Evolutionary conservation across 2,888 invertebrate genomes (phyloP).

Genomic region (Lithosia quadra): DNA sequence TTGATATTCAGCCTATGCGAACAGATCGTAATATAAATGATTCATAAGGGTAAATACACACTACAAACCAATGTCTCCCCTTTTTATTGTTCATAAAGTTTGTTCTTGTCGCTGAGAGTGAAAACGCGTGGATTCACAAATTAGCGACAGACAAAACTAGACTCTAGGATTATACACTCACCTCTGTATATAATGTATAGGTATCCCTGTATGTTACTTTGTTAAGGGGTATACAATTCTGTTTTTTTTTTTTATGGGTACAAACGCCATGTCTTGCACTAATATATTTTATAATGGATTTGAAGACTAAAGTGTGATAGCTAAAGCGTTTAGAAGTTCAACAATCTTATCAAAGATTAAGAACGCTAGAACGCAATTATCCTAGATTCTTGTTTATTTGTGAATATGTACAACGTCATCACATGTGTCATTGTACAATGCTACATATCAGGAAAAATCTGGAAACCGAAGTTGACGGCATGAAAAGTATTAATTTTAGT

Average conservation of each 20-base stretch:
- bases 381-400: too few species aligned
- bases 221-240: background rate
- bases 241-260: background rate
- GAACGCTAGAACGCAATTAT: too few species aligned
- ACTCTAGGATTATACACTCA: constrained; percentile 68
- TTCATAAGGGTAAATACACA: constrained; percentile 46
- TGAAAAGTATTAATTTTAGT: background rate
- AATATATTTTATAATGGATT: too few species aligned
- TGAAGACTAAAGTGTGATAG: too few species aligned
- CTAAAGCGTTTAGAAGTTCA: too few species aligned
- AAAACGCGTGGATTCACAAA: constrained; percentile 71
- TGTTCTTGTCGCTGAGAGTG: constrained; percentile 56
- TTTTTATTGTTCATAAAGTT: constrained; percentile 47
- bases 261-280: too few species aligned
- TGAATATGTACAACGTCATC: too few species aligned
- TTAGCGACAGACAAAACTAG: constrained; percentile 67
- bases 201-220: too few species aligned
- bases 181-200: constrained; percentile 17
- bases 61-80: constrained; percentile 51
- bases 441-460: too few species aligned
- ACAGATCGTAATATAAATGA: constrained; percentile 36
- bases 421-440: too few species aligned
- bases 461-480: too few species aligned
- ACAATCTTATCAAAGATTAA: too few species aligned
- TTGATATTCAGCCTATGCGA: constrained; percentile 37